Evolutionary conservation across 2,888 invertebrate genomes (phyloP), one percentile per base, ranked within the genome.

Genomic region (Torymus texanus): DNA sequence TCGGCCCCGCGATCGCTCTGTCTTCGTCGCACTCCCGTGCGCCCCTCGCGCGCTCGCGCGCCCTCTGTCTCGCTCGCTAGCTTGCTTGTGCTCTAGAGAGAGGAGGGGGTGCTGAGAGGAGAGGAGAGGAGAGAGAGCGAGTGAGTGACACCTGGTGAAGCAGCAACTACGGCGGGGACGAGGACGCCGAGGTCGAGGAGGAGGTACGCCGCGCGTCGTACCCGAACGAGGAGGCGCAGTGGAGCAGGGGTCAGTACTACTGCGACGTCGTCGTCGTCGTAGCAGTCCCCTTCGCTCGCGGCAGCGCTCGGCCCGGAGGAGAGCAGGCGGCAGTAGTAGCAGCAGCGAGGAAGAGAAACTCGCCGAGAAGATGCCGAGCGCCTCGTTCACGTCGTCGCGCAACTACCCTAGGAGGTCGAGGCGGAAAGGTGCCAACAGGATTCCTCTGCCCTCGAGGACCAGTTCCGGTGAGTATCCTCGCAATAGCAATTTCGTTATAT

Each of bases 331-430:
- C 41, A 41, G 41, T 8, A 41, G 41, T 41, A 41, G 41, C 41
- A 21, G 14, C 41, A 41, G 16, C 41, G 41, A 63, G 61, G 16
- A 61, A 8, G 24, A 12, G 61, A 29, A 62, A 24, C 41, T 41
- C 41, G 41, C 41, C 8, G 8, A 18, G 92, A 95, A 94, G 92
- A 96, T 97, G 97, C 97, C 97, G 93, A 97, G 97, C 94, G 97
- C 97, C 93, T 97, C 97, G 91, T 96, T 97, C 92, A 96, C 96
- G 91, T 96, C 96, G 92, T 95, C 96, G 92, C 95, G 96, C 93
- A 95, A 96, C 92, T 96, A 96, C 93, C 95, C 96, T 90, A 94
- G 97, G 92, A 94, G 97, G 92, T 97, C 97, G 91, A 94, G 96
- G 91, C 95, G 97, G 93, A 96, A 97, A 95, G 96, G 95, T 91